Evolutionary conservation across 2,888 invertebrate genomes (phyloP).

Genomic region (Eubasilissa splendida): DNA sequence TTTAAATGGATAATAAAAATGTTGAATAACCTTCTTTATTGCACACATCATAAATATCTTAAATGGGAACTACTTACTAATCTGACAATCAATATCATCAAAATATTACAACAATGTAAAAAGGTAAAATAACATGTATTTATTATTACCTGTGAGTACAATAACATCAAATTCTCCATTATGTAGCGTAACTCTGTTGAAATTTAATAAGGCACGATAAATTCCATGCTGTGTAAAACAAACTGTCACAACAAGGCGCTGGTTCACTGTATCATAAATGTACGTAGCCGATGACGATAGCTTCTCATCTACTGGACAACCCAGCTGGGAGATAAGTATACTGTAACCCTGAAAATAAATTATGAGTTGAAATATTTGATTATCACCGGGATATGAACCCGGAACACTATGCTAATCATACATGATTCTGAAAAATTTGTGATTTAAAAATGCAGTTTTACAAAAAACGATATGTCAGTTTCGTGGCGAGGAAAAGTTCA

Average conservation of each 20-base stretch:
- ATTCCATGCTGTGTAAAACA: conserved; percentile 87
- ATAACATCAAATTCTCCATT: conserved; percentile 95
- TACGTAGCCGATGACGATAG: conserved; percentile 74
- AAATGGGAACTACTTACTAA: too few relatives aligned
- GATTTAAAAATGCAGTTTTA: too few relatives aligned
- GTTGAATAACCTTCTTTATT: too few relatives aligned
- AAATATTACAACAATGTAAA: too few relatives aligned
- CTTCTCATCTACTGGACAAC: conserved; percentile 72
- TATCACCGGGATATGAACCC: too few relatives aligned
- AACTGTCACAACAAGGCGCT: conserved; percentile 83
- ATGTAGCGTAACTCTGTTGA: conserved; percentile 82
- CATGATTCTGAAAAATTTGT: too few relatives aligned
- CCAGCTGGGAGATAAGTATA: conserved; percentile 75
- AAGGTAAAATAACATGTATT: not conserved
- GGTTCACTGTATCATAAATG: conserved; percentile 84
- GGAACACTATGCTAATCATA: too few relatives aligned
- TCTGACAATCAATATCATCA: too few relatives aligned
- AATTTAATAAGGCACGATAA: conserved; percentile 85
- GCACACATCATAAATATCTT: too few relatives aligned
- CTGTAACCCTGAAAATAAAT: conserved; percentile 74
- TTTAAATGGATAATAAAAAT: too few relatives aligned
- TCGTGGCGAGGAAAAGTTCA: too few relatives aligned
- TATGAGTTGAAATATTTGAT: not conserved
- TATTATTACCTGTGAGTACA: conserved; percentile 84
- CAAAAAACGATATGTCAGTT: too few relatives aligned